These are phyloP conservation scores for Takifugu rubripes DNA, from an alignment of 2,797 vertebrate species.

Conservation along the genomic window DNA sequence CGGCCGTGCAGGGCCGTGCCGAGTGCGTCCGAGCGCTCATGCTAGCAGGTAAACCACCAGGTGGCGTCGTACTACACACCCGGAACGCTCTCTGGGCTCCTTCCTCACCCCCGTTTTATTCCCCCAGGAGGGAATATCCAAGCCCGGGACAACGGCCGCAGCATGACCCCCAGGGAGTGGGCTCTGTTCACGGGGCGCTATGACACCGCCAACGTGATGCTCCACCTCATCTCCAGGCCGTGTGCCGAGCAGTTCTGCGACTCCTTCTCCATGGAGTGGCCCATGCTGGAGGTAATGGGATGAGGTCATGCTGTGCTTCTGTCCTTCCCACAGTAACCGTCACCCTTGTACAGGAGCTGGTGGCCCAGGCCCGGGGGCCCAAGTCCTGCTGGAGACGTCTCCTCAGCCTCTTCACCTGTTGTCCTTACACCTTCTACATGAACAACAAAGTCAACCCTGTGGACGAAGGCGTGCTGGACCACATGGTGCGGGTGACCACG, in stretches of 20 bases:
- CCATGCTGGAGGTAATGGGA: constrained; percentile 67
- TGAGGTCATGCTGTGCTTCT: too few species aligned
- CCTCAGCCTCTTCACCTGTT: constrained; percentile 63
- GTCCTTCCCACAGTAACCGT: neutral
- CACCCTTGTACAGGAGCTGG: constrained; percentile 66
- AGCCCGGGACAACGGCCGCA: constrained; percentile 80
- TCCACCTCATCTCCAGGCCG: constrained; percentile 81
- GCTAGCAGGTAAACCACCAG: constrained; percentile 80
- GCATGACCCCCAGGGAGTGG: constrained; percentile 87
- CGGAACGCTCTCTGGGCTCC: too few species aligned
- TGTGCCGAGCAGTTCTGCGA: constrained; percentile 89
- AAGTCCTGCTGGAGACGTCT: constrained; percentile 80
- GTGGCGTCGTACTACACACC: too few species aligned
- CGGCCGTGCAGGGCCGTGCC: constrained; percentile 89
- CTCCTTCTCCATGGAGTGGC: constrained; percentile 85
- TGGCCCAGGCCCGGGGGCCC: constrained; percentile 72
- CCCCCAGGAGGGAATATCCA: constrained; percentile 84
- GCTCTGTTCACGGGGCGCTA: constrained; percentile 88
- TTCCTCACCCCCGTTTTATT: too few species aligned
- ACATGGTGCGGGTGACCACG: constrained; percentile 92
- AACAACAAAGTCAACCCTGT: constrained; percentile 71
- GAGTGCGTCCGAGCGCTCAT: constrained; percentile 87
- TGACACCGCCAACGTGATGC: constrained; percentile 82
- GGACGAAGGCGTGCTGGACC: constrained; percentile 86
- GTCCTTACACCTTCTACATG: constrained; percentile 65